These are phyloP conservation scores for Drosophila tripunctata DNA, from an alignment of 2,888 invertebrate genomes.

Conservation along the genomic window DNA sequence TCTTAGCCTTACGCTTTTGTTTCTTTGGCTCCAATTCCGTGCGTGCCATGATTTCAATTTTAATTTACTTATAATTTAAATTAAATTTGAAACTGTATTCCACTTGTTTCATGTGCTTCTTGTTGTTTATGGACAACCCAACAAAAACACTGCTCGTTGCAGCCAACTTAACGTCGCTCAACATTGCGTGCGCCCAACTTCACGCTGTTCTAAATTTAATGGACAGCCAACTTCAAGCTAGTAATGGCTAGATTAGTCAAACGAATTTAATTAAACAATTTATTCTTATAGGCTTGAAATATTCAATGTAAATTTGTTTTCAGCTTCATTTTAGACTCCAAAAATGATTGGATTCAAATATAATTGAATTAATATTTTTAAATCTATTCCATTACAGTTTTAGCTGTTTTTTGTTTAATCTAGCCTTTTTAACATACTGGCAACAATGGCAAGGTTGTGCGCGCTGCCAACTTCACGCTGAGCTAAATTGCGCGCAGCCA, in stretches of 20 bases:
- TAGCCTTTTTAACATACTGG: no score
- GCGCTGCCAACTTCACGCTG: conserved; percentile 6
- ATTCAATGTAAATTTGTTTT: no score
- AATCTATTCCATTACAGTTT: no score
- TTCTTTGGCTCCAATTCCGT: conserved; percentile 62
- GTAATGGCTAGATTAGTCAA: no score
- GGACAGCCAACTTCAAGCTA: conserved; percentile 22
- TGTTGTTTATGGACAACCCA: conserved; percentile 16
- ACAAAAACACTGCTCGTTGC: not conserved
- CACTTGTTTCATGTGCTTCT: conserved; percentile 41
- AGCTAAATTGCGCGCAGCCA: conserved; percentile 12
- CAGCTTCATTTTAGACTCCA: no score
- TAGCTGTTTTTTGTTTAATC: no score
- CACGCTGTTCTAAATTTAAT: not conserved
- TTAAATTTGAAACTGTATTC: conserved; percentile 26
- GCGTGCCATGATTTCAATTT: conserved; percentile 51
- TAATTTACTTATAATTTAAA: not conserved
- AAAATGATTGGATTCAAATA: no score
- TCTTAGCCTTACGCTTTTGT: conserved; percentile 67
- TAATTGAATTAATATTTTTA: no score
- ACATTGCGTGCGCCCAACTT: conserved; percentile 12
- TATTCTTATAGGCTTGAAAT: no score
- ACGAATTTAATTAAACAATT: no score
- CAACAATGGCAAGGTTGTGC: no score
- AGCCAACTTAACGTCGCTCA: conserved; percentile 11